These are phyloP conservation scores for Drosophila insularis DNA, from an alignment of 1,140 invertebrate genomes.

Conservation along the genomic window DNA sequence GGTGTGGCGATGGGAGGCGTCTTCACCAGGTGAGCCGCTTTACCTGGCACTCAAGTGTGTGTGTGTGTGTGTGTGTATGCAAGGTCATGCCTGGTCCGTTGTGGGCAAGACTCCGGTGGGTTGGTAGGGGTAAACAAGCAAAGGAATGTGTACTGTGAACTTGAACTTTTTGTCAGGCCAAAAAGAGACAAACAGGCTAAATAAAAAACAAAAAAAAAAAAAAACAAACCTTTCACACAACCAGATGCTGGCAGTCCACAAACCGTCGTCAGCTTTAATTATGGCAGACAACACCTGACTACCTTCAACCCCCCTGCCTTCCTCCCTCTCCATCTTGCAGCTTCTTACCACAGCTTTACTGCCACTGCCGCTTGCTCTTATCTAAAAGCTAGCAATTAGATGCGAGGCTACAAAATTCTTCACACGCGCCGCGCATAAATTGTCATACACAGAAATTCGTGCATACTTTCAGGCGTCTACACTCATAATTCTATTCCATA, in stretches of 20 bases:
- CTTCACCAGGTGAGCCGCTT: constrained; percentile 7
- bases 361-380: not conserved
- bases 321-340: not conserved
- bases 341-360: not conserved
- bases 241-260: constrained; percentile 15
- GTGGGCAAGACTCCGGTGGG: not conserved
- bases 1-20: not conserved
- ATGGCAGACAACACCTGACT: constrained; percentile 51
- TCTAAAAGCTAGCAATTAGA: constrained; percentile 40
- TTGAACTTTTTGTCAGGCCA: constrained; percentile 56
- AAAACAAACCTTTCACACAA: not conserved
- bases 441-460: constrained; percentile 38
- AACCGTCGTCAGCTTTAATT: constrained; percentile 41
- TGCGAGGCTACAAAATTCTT: constrained; percentile 38
- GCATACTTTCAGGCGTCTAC: constrained; percentile 40
- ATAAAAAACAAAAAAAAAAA: not conserved
- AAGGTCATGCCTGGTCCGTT: constrained; percentile 28
- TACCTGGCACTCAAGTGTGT: constrained; percentile 8
- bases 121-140: not conserved
- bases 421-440: constrained; percentile 48
- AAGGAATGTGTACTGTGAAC: constrained; percentile 29
- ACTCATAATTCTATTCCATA: constrained; percentile 51
- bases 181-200: constrained; percentile 40
- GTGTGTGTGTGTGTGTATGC: constrained; percentile 14
- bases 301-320: not conserved